phyloP scores from a whole-genome alignment of 1,140 invertebrate species.

The Drosophila tristis region DNA sequence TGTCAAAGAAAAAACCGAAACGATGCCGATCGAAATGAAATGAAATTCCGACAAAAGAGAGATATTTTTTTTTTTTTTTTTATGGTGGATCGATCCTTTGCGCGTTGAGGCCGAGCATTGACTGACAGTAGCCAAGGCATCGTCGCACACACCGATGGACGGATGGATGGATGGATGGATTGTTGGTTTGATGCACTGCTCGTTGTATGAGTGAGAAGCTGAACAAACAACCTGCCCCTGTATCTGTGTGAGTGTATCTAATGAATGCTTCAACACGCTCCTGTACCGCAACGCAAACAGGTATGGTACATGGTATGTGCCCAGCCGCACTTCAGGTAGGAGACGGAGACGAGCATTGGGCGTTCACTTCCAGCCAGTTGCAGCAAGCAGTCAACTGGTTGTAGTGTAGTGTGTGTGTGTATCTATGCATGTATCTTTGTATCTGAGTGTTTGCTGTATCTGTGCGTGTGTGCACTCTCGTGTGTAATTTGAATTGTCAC shows the following conservation, averaged over 20 bases:
- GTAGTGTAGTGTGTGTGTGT: conserved; percentile 12
- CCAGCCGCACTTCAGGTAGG: conserved; percentile 37
- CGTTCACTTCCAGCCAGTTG: conserved; percentile 72
- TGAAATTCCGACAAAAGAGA: conserved; percentile 43
- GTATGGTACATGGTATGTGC: conserved; percentile 35
- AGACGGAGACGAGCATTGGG: conserved; percentile 60
- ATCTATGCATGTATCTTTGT: conserved; percentile 12
- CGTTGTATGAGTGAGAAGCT: conserved; percentile 27
- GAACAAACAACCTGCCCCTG: conserved; percentile 41
- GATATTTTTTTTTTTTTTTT: conserved; percentile 9
- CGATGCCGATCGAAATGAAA: conserved; percentile 12
- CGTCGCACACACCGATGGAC: conserved; percentile 29
- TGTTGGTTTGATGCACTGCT: background rate
- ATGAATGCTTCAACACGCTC: conserved; percentile 78
- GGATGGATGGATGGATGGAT: conserved; percentile 11
- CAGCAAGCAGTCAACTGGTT: conserved; percentile 8
- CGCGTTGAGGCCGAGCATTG: conserved; percentile 69
- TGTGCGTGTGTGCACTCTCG: conserved; percentile 21
- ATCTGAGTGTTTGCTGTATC: background rate
- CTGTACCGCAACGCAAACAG: conserved; percentile 68
- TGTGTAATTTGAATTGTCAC: conserved; percentile 81
- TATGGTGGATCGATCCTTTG: conserved; percentile 50
- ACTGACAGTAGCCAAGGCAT: conserved; percentile 60
- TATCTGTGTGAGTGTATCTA: conserved; percentile 50
- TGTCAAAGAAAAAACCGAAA: conserved; percentile 22